phyloP scores from a whole-genome alignment of 2,888 invertebrate genomes.

The Capitulum mitella region DNA sequence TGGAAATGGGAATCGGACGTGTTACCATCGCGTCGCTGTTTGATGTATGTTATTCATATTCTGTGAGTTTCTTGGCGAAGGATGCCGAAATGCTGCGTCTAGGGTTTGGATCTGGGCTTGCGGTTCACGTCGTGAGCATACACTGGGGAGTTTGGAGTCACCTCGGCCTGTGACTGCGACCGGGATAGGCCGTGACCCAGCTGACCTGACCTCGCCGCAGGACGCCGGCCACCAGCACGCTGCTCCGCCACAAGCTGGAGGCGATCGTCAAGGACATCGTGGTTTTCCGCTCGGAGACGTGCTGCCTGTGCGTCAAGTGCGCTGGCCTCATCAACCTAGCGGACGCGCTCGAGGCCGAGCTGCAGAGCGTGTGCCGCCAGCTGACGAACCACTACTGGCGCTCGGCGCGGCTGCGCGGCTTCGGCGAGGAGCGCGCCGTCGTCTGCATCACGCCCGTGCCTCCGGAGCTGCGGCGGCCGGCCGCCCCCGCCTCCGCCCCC shows the following conservation, averaged over 20 bases:
- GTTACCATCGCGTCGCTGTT: too few relatives aligned
- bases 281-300: slow-evolving; percentile 17
- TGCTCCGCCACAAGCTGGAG: slow-evolving; percentile 19
- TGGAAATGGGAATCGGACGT: too few relatives aligned
- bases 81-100: too few relatives aligned
- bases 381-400: slow-evolving; percentile 13
- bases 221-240: slow-evolving; percentile 13
- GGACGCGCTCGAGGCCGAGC: slow-evolving; percentile 16
- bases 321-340: slow-evolving; percentile 21
- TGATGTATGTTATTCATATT: too few relatives aligned
- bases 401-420: slow-evolving; percentile 3
- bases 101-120: too few relatives aligned
- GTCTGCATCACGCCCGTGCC: slow-evolving; percentile 3
- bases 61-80: too few relatives aligned
- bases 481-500: neutral
- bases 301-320: slow-evolving; percentile 17
- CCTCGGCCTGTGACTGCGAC: too few relatives aligned
- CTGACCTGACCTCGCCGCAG: too few relatives aligned
- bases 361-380: slow-evolving; percentile 7
- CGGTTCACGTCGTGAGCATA: too few relatives aligned
- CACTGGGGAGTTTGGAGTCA: too few relatives aligned
- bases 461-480: neutral
- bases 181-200: too few relatives aligned
- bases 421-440: slow-evolving; percentile 15
- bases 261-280: slow-evolving; percentile 16